Evolutionary conservation across 2,797 vertebrate species (phyloP).

Genomic region (Amphiprion clarkii): DNA sequence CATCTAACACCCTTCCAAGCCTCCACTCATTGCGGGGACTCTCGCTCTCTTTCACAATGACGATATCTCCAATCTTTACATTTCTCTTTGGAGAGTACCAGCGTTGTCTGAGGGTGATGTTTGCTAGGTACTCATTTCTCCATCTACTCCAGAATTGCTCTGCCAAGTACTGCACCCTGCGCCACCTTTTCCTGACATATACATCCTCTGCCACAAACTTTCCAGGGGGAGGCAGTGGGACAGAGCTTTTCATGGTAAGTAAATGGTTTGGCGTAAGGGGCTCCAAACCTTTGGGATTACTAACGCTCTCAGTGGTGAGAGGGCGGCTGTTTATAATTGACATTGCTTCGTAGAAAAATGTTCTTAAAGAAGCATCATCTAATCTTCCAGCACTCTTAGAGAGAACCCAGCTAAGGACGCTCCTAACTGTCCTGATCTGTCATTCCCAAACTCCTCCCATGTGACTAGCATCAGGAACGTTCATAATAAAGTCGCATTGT

Average conservation of each 20-base stretch:
- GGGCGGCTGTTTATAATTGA: slow-evolving; percentile 1
- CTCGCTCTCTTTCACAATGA: not conserved
- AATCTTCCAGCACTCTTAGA: not conserved
- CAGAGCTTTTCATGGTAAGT: not conserved
- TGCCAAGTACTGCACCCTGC: not conserved
- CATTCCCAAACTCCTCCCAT: too few relatives aligned
- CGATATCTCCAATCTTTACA: too few relatives aligned
- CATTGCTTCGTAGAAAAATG: slow-evolving; percentile 35
- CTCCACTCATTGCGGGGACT: slow-evolving; percentile 6
- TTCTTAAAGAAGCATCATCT: not conserved
- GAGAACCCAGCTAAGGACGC: too few relatives aligned
- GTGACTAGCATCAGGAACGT: too few relatives aligned
- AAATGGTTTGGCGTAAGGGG: slow-evolving; percentile 22
- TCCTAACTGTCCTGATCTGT: too few relatives aligned
- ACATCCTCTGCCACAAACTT: not conserved
- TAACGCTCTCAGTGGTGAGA: not conserved
- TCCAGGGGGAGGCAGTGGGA: not conserved
- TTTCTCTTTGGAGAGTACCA: too few relatives aligned
- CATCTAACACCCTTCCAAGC: not conserved
- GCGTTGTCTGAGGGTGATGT: too few relatives aligned
- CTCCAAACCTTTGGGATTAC: not conserved
- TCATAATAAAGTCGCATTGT: too few relatives aligned
- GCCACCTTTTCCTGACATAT: slow-evolving; percentile 18
- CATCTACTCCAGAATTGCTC: too few relatives aligned
- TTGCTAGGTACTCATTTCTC: too few relatives aligned